phyloP scores from a whole-genome alignment of 2,113 vertebrate genomes.

The Cygnus atratus region DNA sequence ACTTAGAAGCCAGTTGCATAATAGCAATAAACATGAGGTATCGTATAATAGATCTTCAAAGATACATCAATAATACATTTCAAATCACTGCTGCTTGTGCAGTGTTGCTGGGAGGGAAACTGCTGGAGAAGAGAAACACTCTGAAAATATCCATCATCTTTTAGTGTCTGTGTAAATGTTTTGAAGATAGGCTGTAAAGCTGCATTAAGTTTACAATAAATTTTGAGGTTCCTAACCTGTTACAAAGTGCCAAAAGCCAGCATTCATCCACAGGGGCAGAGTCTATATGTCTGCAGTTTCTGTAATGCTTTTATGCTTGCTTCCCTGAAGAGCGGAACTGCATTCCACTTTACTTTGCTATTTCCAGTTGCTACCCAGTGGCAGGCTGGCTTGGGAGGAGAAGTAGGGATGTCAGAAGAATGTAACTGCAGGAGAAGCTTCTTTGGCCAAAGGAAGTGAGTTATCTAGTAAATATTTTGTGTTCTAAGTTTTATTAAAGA shows the following conservation, averaged over 20 bases:
- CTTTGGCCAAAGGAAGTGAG: not conserved
- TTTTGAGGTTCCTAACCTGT: slow-evolving; percentile 7
- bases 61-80: slow-evolving; percentile 47
- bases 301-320: not conserved
- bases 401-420: not conserved
- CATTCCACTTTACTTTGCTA: not conserved
- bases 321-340: not conserved
- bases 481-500: not conserved
- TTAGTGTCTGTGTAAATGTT: slow-evolving; percentile 63
- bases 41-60: slow-evolving; percentile 37
- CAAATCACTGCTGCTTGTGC: not conserved
- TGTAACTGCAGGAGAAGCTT: not conserved
- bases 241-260: slow-evolving; percentile 11
- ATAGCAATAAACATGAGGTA: slow-evolving; percentile 32
- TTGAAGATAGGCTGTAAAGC: slow-evolving; percentile 52
- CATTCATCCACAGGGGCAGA: not conserved
- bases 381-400: not conserved
- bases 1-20: slow-evolving; percentile 21
- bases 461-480: not conserved
- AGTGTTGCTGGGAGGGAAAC: not conserved
- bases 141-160: slow-evolving; percentile 61
- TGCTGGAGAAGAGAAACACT: slow-evolving; percentile 16
- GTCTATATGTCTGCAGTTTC: not conserved
- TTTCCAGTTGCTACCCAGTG: not conserved
- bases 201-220: slow-evolving; percentile 51